These are phyloP conservation scores for Asteroscopus sphinx DNA, from an alignment of 2,888 invertebrate genomes.

Conservation along the genomic window DNA sequence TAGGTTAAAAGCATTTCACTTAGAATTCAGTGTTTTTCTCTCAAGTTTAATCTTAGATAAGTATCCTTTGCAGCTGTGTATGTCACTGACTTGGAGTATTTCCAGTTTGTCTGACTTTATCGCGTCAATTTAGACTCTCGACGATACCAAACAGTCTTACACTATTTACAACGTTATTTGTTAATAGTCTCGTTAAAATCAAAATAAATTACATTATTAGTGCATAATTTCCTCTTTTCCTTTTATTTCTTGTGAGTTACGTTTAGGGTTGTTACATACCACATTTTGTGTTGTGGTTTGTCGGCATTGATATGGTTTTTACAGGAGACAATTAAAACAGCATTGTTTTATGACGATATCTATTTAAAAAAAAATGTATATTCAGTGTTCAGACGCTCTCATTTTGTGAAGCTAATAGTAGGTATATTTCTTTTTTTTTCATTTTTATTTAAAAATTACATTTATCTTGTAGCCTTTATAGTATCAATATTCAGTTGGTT, in stretches of 20 bases:
- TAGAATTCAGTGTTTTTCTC: constrained; percentile 44
- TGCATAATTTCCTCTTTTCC: constrained; percentile 17
- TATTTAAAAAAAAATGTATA: no score
- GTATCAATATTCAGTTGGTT: no score
- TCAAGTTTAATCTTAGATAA: constrained; percentile 44
- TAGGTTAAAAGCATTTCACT: constrained; percentile 50
- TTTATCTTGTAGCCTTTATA: no score
- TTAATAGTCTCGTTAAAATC: constrained; percentile 6
- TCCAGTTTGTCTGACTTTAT: constrained; percentile 36
- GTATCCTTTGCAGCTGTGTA: constrained; percentile 24
- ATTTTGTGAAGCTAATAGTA: no score
- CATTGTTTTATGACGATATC: no score
- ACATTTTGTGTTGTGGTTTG: no score
- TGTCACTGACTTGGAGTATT: constrained; percentile 37
- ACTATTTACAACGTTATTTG: constrained; percentile 2
- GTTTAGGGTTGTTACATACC: no score
- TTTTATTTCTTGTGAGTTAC: constrained; percentile 25
- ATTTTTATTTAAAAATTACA: no score
- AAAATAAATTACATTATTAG: constrained; percentile 24
- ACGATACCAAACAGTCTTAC: constrained; percentile 8
- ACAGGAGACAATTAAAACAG: no score
- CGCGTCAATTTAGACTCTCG: constrained; percentile 27
- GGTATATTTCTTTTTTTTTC: no score
- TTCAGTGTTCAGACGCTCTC: no score
- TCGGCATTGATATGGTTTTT: no score